Evolutionary conservation across 2,888 invertebrate species (phyloP), one percentile per base, ranked within the genome.

Genomic region (Nemotelus nigrinus): DNA sequence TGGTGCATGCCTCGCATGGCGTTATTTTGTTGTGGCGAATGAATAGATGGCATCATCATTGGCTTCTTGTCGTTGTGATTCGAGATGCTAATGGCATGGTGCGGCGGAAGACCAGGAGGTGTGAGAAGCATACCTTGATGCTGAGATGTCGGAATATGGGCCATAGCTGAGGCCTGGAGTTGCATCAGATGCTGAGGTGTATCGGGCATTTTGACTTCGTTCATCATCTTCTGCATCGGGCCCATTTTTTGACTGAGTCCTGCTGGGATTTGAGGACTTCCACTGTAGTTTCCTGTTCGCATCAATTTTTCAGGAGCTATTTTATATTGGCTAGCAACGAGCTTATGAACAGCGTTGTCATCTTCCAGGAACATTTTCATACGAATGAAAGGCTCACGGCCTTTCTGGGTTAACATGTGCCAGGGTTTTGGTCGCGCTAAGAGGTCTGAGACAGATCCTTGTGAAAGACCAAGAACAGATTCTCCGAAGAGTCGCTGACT

Each of bases 311-410:
- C 98, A 6, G 98, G 98, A 0, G 98, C 97, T 79, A 98, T 98
- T 89, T 98, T 97, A 88, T 98, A 98, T 88, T 98, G 98, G 80
- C 96, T 97, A 80, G 98, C 97, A 44, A 97, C 97, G 81, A 97
- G 88, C 85, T 97, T 97, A 87, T 97, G 97, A 2, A 97, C 96
- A 8, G 97, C 97, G 84, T 96, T 96, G 82, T 97, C 96, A 84
- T 97, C 97, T 87, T 97, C 97, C 81, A 98, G 89, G 88, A 98
- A 98, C 94, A 98, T 96, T 87, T 97, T 96, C 98, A 98, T 98
- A 79, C 98, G 90, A 80, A 98, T 98, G 88, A 98, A 98, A 0
- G 98, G 98, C 85, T 98, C 98, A 45, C 98, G 90, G 1, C 97
- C 97, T 87, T 98, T 98, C 85, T 96, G 96, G 10, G 99, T 99